phyloP scores from a whole-genome alignment of 1,140 invertebrate species.

The Saccostrea glomerata region DNA sequence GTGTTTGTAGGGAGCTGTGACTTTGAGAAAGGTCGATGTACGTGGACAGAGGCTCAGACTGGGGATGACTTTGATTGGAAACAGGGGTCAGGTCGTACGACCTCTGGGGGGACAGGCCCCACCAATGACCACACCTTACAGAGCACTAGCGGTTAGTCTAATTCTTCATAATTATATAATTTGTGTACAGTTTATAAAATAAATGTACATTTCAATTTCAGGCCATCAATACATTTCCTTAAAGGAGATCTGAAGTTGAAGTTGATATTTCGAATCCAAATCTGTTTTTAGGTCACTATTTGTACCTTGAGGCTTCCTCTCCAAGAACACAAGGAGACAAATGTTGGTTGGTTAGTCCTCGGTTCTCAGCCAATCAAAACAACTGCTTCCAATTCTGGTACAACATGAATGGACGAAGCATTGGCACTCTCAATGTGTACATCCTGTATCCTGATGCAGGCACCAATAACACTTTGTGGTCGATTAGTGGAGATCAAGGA shows the following conservation, averaged over 20 bases:
- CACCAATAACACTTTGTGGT: conserved; percentile 65
- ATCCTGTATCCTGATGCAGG: conserved; percentile 45
- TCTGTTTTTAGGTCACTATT: conserved; percentile 65
- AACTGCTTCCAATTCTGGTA: conserved; percentile 70
- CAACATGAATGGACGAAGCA: conserved; percentile 70
- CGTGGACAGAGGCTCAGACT: conserved; percentile 67
- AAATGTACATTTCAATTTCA: too few relatives aligned
- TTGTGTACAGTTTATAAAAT: too few relatives aligned
- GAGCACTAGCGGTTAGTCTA: conserved; percentile 49
- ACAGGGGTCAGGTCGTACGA: conserved; percentile 61
- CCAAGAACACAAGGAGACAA: conserved; percentile 68
- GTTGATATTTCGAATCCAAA: too few relatives aligned
- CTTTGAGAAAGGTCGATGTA: conserved; percentile 73
- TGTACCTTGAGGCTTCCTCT: conserved; percentile 73
- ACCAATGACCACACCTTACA: conserved; percentile 74
- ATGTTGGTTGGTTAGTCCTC: conserved; percentile 65
- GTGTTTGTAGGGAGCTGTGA: conserved; percentile 65
- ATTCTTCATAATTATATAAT: background rate
- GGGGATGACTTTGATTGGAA: conserved; percentile 75
- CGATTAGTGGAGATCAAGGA: conserved; percentile 65
- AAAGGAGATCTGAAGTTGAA: too few relatives aligned
- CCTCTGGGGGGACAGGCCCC: conserved; percentile 67
- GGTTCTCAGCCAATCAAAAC: conserved; percentile 56
- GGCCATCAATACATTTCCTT: too few relatives aligned
- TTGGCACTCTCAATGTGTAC: conserved; percentile 64